Evolutionary conservation across 2,113 vertebrate genomes (phyloP).

Genomic region (Carlito syrichta): DNA sequence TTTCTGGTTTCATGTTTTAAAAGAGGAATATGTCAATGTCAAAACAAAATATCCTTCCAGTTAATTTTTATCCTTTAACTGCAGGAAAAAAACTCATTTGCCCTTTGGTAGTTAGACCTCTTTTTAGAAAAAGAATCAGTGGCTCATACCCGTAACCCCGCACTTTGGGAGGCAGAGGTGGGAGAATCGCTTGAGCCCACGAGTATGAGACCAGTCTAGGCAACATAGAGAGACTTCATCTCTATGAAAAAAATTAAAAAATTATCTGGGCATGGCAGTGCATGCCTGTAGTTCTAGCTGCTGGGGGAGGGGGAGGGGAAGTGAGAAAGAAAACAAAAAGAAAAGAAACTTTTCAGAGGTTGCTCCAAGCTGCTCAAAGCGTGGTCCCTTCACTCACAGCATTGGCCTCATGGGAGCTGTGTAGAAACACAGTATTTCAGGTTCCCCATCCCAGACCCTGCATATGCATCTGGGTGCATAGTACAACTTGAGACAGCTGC

Average conservation of each 20-base stretch:
- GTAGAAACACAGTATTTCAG: background rate
- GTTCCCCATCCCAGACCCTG: background rate
- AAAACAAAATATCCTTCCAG: background rate
- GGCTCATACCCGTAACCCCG: no score
- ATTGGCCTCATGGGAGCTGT: background rate
- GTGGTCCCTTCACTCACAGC: background rate
- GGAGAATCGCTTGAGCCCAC: no score
- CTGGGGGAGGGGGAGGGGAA: background rate
- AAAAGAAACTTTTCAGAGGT: background rate
- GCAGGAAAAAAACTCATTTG: background rate
- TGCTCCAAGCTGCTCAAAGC: background rate
- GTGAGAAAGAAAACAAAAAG: no score
- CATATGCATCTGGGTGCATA: background rate
- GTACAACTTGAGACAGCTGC: background rate
- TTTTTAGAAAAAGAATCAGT: background rate
- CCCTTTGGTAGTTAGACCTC: background rate
- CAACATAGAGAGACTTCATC: no score
- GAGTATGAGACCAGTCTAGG: no score
- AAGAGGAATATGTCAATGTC: background rate
- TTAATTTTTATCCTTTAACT: constrained; percentile 29
- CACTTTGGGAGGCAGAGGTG: no score
- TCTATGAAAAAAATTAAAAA: no score
- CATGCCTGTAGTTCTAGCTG: no score
- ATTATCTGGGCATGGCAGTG: no score
- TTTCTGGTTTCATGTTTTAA: background rate